Base-by-base conservation (phyloP, 1,140 invertebrate genomes). In the Cheumatopsyche charites region DNA sequence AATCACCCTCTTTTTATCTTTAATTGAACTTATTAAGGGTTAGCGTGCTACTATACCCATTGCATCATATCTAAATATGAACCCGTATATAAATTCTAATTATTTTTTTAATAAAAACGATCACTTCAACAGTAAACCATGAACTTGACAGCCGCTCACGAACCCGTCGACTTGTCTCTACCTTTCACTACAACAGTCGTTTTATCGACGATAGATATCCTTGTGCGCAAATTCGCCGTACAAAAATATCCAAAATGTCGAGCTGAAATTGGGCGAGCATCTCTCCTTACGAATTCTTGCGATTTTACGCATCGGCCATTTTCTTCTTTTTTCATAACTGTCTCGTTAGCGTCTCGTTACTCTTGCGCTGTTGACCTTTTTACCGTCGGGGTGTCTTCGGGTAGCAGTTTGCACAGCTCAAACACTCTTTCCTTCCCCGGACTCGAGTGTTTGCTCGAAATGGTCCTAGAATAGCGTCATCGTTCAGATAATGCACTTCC, bases 291-390 rank as follows among this genome's bases (percentile, higher is more conserved):
- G 15, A 47, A 17, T 47, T 47, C 13, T 4, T 13, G 2, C 45
- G 13, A 13, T 13, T 17, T 47, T 13, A 13, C 45, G 19, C 19
- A 11, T 11, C 11, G 23, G 21, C n/a, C n/a, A n/a, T n/a, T n/a
- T n/a, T 58, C 25, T 58, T 25, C 55, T 52, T 17, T 12, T 12
- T n/a, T 58, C 55, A 25, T 36, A 3, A 36, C 9, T 58, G 9
- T 26, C 55, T 58, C 5, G 55, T 58, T 58, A 25, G 55, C 55
- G 21, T 19, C 49, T 23, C 29, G 29, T 9, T 36, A 36, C 29
- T 36, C 29, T 36, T 36, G 4, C 29, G 29, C n/a, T 58, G 55
- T 58, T 58, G 55, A 58, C 55, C 55, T 19, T 58, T 58, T 58
- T 25, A 23, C 19, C 25, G 55, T 23, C 21, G 55, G 21, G 3